Base-by-base conservation (phyloP, 2,113 vertebrate species). In the Centropristis striata region DNA sequence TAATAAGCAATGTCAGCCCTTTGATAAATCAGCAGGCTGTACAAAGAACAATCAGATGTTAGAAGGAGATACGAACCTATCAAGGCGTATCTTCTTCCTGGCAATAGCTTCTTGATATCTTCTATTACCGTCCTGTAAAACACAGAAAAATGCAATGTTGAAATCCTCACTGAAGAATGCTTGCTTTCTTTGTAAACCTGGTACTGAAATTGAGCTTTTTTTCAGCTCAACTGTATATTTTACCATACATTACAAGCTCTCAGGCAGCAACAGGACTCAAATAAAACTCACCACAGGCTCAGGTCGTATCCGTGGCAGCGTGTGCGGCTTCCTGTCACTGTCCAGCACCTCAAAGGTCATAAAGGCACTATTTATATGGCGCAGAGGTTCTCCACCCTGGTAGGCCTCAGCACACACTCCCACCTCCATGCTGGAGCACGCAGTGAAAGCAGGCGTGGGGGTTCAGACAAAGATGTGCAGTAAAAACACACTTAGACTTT, bases 331-430 rank as follows among this genome's bases (percentile, higher is more conserved):
- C 8, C 95, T 94, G 20, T 96, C 93, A 60, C 90, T 81, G 49
- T 96, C 96, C 86, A 98, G 89, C 76, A 98, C 97, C 85, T 96
- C 95, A 1, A 98, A 99, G 78, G 96, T 98, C 98, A 99, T 98
- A 93, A 99, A 98, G 69, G 98, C 98, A 0, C 96, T 98, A 92
- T 99, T 99, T 94, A 99, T 98, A 85, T 99, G 98, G 4, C 97
- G 89, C 27, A 93, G 83, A 25, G 93, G 94, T 75, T 94, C 78
- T 11, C 95, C 95, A 13, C 95, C 95, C 89, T 97, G 91, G 16
- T 98, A 98, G 4, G 97, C 98, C 88, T 99, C 97, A 0, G 96
- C 97, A 1, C 97, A 96, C 70, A 99, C 97, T 0, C 98, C 98
- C 83, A 99, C 98, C 93, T 99, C 98, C 97, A 99, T 98, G 93